Base-by-base conservation (phyloP, 2,797 vertebrate genomes). In the Pseudochaenichthys georgianus region DNA sequence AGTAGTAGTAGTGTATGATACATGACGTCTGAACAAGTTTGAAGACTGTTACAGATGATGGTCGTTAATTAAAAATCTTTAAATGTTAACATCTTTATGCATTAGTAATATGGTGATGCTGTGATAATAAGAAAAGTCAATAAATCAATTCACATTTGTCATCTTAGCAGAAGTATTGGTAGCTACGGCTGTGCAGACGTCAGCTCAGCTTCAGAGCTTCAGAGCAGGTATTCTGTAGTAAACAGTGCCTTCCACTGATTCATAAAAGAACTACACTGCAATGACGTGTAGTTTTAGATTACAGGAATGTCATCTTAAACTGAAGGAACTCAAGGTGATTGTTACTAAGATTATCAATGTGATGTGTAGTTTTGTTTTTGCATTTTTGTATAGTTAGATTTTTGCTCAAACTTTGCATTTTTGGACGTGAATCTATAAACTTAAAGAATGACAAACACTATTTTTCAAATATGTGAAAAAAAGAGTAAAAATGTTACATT, bases 201-300 rank as follows among this genome's bases (percentile, higher is more conserved):
- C 52, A 64, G 77, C 54, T 64, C 51, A 54, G 81, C 55, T 43
- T 19, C 46, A n/a, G 47, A 31, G 51, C 42, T 34, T 31, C 13
- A 31, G 19, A 78, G 45, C 50, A 75, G 63, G 17, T 52, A 94
- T 95, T 95, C 80, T 77, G 80, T 90, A 93, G 94, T 85, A 90
- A 89, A 92, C 91, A 94, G 88, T 82, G 94, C 94, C 94, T 92
- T 92, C 94, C 71, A n/a, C 92, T 93, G 95, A 92, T 91, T 71
- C 41, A 58, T 70, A 19, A 5, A 65, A 86, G 87, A 90, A 95
- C 77, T 92, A 64, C 92, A 92, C 57, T 77, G 28, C 55, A 38
- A 66, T 21, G 8, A 52, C 52, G 4, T 28, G 28, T 28, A 28
- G 23, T 28, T 28, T 28, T 28, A 28, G 23, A 28, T 28, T 23